Percentiles rank a stretch among this genome's conserved stretches.
Conservation (phyloP, 2,888 invertebrate species). For the Zonitis immaculata region DNA sequence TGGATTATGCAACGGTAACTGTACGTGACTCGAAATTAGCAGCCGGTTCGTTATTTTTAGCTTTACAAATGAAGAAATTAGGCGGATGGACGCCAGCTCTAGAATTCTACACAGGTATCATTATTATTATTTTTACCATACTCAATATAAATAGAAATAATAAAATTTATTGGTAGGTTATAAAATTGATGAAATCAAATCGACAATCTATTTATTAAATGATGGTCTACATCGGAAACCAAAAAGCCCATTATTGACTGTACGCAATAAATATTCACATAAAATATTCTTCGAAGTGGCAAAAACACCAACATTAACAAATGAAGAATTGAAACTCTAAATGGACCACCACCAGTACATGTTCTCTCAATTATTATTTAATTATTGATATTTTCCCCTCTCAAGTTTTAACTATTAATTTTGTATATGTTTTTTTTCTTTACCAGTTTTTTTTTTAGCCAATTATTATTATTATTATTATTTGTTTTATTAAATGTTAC, state of each 20-base stretch:
- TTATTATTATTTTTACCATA: not conserved
- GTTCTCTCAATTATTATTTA: conserved; percentile 2
- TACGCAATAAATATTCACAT: conserved; percentile 91
- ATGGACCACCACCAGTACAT: not conserved
- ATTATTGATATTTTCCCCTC: conserved; percentile 3
- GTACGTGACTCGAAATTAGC: conserved; percentile 87
- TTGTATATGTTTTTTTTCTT: not conserved
- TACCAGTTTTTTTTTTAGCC: not conserved
- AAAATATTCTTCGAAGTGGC: conserved; percentile 91
- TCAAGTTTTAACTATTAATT: not conserved
- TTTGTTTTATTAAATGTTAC: not conserved
- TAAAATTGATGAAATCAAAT: conserved; percentile 65
- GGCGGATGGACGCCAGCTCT: conserved; percentile 71
- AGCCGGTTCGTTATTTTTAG: conserved; percentile 80
- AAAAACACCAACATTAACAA: conserved; percentile 63
- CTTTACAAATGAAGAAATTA: conserved; percentile 77
- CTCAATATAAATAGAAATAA: not conserved
- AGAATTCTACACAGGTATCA: conserved; percentile 68
- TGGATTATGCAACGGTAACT: conserved; percentile 81
- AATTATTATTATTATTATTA: not conserved
- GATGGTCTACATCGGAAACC: conserved; percentile 70
- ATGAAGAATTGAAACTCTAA: conserved; percentile 29
- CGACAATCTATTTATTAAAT: conserved; percentile 69
- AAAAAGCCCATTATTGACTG: conserved; percentile 77
- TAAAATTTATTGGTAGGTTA: conserved; percentile 58